Evolutionary conservation across 1,140 invertebrate genomes (phyloP), one percentile per base, ranked within the genome.

Genomic region (Drosophila sp.): DNA sequence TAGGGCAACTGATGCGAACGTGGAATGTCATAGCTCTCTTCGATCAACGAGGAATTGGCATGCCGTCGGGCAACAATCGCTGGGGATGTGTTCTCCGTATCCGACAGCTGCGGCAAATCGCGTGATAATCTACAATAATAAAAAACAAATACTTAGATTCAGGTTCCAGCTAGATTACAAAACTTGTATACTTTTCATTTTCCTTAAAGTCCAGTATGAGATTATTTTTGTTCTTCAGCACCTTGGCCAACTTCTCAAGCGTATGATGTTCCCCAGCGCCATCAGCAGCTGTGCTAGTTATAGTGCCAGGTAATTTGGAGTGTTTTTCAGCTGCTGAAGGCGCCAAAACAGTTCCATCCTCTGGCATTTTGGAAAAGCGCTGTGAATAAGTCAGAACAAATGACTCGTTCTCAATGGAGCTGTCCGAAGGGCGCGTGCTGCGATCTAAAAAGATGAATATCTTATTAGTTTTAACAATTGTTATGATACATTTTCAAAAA

Each of bases 21-120:
- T 25, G 95, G 95, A 92, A 96, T 94, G 87, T 96, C 95, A 77
- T 96, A 96, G 71, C 94, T 94, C 41, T 96, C 95, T 90, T 96
- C 95, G 72, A 92, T 91, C 13, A 81, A 77, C 16, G 89, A 76
- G 8, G 78, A 90, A 51, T 62, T 64, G 6, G 78, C 82, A 69
- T 92, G 80, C 5, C 80, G 79, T 0, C 72, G 72, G 4, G 90
- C 90, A 63, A 78, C 76, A 78, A 92, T 89, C 29, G 91, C 87
- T 34, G 82, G 91, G 27, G 90, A 92, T 27, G 91, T 91, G 75
- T 92, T 92, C 65, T 92, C 91, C 27, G 92, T 92, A 29, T 92
- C 90, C 41, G 92, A 92, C 34, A 91, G 72, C 72, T 91, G 90
- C 21, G 89, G 80, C 53, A 91, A 45, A 67, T 91, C 90, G 5